Conservation (phyloP, 2,113 vertebrate genomes). For the Abramis brama region DNA sequence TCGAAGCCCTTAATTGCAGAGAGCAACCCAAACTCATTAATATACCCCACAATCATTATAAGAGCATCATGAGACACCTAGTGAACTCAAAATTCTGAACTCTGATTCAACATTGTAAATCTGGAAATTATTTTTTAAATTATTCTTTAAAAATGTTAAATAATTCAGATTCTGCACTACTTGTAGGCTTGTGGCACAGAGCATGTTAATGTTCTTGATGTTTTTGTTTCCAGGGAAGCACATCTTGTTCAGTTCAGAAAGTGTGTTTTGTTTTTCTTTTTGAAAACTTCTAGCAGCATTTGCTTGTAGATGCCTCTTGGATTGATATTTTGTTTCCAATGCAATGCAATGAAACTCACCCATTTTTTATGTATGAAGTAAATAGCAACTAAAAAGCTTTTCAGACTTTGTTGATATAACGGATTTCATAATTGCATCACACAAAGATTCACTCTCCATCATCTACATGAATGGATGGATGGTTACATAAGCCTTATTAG, state of each 20-base stretch:
- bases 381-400: not conserved
- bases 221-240: too few species aligned
- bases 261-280: too few species aligned
- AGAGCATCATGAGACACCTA: not conserved
- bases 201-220: not conserved
- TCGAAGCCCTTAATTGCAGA: not conserved
- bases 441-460: not conserved
- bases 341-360: too few species aligned
- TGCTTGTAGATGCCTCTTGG: too few species aligned
- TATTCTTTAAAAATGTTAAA: too few species aligned
- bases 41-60: not conserved
- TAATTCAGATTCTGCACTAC: not conserved
- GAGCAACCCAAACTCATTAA: not conserved
- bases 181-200: not conserved
- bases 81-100: not conserved
- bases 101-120: not conserved
- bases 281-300: too few species aligned
- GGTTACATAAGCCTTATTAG: not conserved
- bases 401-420: not conserved
- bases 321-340: too few species aligned
- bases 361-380: not conserved
- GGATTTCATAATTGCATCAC: not conserved
- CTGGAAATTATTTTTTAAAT: not conserved
- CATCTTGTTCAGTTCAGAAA: not conserved
- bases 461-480: not conserved